These are phyloP conservation scores for Lithobates pipiens DNA, from an alignment of 2,797 vertebrate species.

Conservation along the genomic window DNA sequence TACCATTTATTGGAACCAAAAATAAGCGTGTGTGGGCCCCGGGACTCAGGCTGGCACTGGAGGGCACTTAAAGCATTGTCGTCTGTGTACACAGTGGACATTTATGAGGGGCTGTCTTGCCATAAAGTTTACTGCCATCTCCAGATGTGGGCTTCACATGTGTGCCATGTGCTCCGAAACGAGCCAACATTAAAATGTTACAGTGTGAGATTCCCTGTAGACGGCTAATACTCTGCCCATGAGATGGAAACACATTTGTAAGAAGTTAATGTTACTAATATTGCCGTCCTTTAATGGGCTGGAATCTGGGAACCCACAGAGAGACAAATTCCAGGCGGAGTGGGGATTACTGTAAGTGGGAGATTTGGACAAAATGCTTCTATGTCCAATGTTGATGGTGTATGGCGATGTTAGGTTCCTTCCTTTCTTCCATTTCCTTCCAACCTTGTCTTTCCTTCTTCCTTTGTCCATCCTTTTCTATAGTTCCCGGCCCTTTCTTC, in stretches of 20 bases:
- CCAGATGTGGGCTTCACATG: slow-evolving; percentile 3
- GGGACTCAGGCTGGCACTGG: slow-evolving; percentile 12
- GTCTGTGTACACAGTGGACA: slow-evolving; percentile 19
- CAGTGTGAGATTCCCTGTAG: slow-evolving; percentile 49
- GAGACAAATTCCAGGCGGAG: background rate
- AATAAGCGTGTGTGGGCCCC: slow-evolving; percentile 32
- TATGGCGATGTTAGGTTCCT: background rate
- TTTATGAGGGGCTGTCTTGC: slow-evolving; percentile 30
- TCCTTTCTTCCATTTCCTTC: background rate
- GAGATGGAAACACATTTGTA: slow-evolving; percentile 47
- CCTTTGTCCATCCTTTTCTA: too few relatives aligned
- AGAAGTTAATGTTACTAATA: slow-evolving; percentile 32
- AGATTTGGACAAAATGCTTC: background rate
- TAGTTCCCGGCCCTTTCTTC: background rate
- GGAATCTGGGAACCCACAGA: background rate
- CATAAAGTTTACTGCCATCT: slow-evolving; percentile 44
- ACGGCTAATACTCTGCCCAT: slow-evolving; percentile 34
- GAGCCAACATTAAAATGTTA: slow-evolving; percentile 51
- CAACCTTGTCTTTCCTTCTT: background rate
- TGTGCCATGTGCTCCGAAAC: slow-evolving; percentile 40
- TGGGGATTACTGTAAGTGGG: background rate
- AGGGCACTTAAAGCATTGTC: slow-evolving; percentile 45
- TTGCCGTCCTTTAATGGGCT: background rate
- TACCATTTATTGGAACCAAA: slow-evolving; percentile 2
- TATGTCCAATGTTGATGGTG: too few relatives aligned